A percentile compares a stretch with the other conserved stretches of the same genome.
phyloP scores from a whole-genome alignment of 2,888 invertebrate species.

The Chirona hameri region DNA sequence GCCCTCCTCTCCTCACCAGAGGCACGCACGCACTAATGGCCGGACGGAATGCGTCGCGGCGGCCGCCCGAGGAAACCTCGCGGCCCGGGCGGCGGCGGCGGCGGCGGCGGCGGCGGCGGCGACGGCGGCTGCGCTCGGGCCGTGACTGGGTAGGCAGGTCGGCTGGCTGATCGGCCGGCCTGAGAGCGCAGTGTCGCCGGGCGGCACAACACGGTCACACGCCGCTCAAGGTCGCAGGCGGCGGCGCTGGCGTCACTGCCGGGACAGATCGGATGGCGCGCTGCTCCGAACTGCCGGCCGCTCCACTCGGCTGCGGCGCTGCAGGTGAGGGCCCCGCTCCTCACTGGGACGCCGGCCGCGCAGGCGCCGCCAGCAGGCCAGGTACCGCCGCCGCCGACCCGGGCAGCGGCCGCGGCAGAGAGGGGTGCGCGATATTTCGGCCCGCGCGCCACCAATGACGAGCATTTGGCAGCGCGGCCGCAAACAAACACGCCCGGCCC shows the following conservation, averaged over 20 bases:
- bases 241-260: too few species aligned
- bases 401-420: too few species aligned
- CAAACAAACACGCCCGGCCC: background rate
- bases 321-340: too few species aligned
- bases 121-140: background rate
- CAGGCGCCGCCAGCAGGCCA: background rate
- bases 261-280: too few species aligned
- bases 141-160: background rate
- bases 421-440: background rate
- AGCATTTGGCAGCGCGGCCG: background rate
- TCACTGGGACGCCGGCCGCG: background rate
- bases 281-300: too few species aligned
- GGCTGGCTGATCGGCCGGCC: background rate
- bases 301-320: too few species aligned
- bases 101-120: too few species aligned
- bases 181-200: background rate
- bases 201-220: background rate
- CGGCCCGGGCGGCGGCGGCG: too few species aligned
- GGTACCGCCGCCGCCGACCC: too few species aligned
- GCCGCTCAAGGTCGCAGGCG: too few species aligned
- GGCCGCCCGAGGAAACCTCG: background rate
- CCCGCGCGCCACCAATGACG: background rate
- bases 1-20: background rate
- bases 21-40: background rate
- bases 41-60: background rate